Conservation (phyloP, 1,140 invertebrate species). For the Drosophila neocordata region DNA sequence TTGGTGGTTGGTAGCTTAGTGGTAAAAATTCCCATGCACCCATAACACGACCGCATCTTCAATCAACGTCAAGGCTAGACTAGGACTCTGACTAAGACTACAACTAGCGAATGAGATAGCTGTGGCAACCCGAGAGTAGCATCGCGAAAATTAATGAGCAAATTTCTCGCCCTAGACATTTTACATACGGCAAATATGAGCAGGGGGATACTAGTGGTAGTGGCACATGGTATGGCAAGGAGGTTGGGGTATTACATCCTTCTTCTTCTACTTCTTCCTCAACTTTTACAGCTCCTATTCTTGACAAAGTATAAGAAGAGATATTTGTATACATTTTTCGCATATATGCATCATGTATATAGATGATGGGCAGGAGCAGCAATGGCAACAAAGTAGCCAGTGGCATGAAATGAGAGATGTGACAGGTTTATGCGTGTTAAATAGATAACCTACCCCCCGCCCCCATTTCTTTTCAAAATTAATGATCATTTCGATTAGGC, state of each 20-base stretch:
- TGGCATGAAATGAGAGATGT: slow-evolving; percentile 23
- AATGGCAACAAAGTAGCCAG: too few species aligned
- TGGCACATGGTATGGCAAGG: not conserved
- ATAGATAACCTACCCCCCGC: not conserved
- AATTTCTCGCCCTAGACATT: slow-evolving; percentile 67
- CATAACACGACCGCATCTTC: slow-evolving; percentile 75
- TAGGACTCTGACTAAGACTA: slow-evolving; percentile 20
- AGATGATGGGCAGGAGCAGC: too few species aligned
- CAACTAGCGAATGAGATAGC: not conserved
- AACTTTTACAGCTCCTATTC: too few species aligned
- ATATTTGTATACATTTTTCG: slow-evolving; percentile 39
- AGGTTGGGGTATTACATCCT: too few species aligned
- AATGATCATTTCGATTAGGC: not conserved
- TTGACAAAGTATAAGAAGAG: too few species aligned
- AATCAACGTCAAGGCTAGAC: slow-evolving; percentile 67
- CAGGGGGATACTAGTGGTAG: not conserved
- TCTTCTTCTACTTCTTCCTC: too few species aligned
- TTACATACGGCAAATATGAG: slow-evolving; percentile 33
- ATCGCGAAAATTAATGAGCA: slow-evolving; percentile 77
- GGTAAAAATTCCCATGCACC: slow-evolving; percentile 57
- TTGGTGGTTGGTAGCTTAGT: not conserved
- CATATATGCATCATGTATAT: slow-evolving; percentile 8
- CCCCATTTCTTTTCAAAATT: too few species aligned
- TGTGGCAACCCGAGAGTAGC: slow-evolving; percentile 8
- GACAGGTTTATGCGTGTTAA: slow-evolving; percentile 63